phyloP scores from a whole-genome alignment of 2,888 invertebrate species.

The Colostygia pectinataria region DNA sequence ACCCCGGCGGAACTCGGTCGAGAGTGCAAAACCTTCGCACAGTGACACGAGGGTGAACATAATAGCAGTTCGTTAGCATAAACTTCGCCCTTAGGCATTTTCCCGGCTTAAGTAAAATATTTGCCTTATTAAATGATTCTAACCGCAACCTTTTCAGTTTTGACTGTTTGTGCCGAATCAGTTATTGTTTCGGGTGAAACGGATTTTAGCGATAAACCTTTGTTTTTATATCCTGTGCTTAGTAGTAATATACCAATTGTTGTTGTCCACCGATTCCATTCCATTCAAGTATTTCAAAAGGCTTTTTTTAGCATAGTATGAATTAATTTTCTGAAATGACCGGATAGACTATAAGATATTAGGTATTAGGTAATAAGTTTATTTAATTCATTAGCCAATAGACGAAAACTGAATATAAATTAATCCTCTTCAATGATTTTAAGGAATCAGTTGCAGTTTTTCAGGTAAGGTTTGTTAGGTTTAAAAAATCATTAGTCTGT shows the following conservation, averaged over 20 bases:
- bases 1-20: constrained; percentile 75
- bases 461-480: no score
- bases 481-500: no score
- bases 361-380: no score
- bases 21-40: constrained; percentile 81
- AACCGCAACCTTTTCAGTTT: constrained; percentile 42
- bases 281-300: neutral
- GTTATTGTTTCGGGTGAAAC: constrained; percentile 22
- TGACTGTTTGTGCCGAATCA: constrained; percentile 47
- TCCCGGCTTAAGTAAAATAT: constrained; percentile 66
- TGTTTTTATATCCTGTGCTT: constrained; percentile 3
- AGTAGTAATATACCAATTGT: constrained; percentile 1
- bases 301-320: no score
- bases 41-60: constrained; percentile 77
- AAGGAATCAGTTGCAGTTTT: no score
- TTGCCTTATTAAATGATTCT: constrained; percentile 68
- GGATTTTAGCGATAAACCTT: constrained; percentile 14
- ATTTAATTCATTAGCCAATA: no score
- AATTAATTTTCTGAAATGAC: no score
- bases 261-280: neutral
- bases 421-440: no score
- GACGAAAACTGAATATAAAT: no score
- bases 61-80: constrained; percentile 79
- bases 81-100: constrained; percentile 54
- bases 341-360: no score